Conservation (phyloP, 2,797 vertebrate species). For the Lepilemur septentrionalis region DNA sequence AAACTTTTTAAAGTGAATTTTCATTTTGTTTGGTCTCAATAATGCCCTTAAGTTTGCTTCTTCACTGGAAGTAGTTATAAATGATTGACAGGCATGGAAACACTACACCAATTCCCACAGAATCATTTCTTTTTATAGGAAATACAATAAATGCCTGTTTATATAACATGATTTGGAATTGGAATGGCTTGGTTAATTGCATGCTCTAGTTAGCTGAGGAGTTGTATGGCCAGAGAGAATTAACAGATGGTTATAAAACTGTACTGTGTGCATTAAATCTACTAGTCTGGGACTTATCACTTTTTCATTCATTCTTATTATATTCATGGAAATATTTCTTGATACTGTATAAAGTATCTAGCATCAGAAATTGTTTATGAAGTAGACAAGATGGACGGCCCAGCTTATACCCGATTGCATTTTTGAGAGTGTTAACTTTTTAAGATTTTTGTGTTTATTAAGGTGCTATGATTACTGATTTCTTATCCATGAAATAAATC, state of each 20-base stretch:
- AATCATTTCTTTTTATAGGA: constrained; percentile 34
- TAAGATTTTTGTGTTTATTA: constrained; percentile 25
- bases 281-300: not conserved
- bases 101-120: not conserved
- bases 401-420: not conserved
- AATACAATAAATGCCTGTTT: not conserved
- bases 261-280: not conserved
- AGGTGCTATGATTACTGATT: not conserved
- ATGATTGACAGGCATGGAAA: not conserved
- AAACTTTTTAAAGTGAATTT: not conserved
- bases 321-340: not conserved
- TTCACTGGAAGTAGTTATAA: not conserved
- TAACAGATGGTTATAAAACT: constrained; percentile 41
- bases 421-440: constrained; percentile 25
- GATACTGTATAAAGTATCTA: not conserved
- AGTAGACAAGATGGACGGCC: not conserved
- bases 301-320: constrained; percentile 16
- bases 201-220: constrained; percentile 18
- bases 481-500: not conserved
- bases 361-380: not conserved
- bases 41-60: not conserved
- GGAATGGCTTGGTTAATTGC: not conserved
- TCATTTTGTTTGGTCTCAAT: not conserved
- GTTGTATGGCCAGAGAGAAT: not conserved
- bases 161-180: not conserved